Conservation (phyloP, 2,888 invertebrate genomes). For the Globia sparganii region DNA sequence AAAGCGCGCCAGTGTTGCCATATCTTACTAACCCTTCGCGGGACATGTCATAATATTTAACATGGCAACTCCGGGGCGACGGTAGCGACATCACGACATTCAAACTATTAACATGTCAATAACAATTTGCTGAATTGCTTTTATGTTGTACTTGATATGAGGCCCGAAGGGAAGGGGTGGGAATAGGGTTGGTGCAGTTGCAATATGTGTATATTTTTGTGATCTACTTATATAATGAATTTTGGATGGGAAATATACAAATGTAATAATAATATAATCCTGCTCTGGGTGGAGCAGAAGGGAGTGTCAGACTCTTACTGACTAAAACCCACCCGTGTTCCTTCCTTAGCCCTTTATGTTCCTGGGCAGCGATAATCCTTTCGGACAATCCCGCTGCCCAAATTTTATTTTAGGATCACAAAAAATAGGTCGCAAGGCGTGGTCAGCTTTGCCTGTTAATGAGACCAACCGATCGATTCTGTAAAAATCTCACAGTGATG, state of each 20-base stretch:
- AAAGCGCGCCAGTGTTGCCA: constrained; percentile 30
- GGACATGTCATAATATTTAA: constrained; percentile 63
- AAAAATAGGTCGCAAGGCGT: neutral
- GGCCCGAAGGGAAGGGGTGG: constrained; percentile 80
- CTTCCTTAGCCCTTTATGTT: too few relatives aligned
- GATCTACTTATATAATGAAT: too few relatives aligned
- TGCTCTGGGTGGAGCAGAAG: too few relatives aligned
- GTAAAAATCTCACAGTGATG: too few relatives aligned
- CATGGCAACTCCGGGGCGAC: constrained; percentile 57
- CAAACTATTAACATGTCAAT: constrained; percentile 88
- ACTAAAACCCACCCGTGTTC: too few relatives aligned
- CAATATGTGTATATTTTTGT: neutral
- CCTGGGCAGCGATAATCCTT: too few relatives aligned
- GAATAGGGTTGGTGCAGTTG: constrained; percentile 75
- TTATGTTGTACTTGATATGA: constrained; percentile 83
- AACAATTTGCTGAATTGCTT: constrained; percentile 89
- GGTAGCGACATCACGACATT: constrained; percentile 76
- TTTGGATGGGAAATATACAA: too few relatives aligned
- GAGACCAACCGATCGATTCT: too few relatives aligned
- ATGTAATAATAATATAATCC: too few relatives aligned
- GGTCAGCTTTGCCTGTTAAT: neutral
- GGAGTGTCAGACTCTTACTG: too few relatives aligned
- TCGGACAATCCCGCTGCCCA: too few relatives aligned
- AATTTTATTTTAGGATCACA: too few relatives aligned
- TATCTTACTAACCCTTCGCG: constrained; percentile 59